Evolutionary conservation across 1,140 invertebrate species (phyloP).

Genomic region (Pseudomyrmex flavicornis): DNA sequence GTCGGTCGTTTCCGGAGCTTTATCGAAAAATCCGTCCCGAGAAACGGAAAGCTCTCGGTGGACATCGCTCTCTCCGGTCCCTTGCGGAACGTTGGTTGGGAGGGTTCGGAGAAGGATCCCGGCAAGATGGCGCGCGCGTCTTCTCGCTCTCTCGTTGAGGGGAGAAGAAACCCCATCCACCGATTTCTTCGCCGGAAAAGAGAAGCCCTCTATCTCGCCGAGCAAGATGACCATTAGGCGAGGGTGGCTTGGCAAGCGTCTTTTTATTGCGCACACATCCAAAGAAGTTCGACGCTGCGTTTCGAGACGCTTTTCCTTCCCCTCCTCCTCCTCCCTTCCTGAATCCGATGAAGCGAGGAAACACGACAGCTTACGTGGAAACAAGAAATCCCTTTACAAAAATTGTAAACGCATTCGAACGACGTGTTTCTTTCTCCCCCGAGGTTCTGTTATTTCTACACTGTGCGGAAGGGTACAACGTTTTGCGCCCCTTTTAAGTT

Average conservation of each 20-base stretch:
- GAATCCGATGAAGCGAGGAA: constrained; percentile 20
- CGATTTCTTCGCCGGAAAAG: constrained; percentile 49
- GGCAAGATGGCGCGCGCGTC: constrained; percentile 40
- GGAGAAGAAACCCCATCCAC: constrained; percentile 13
- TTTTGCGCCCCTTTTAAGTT: not conserved
- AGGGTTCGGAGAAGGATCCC: constrained; percentile 52
- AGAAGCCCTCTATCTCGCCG: constrained; percentile 54
- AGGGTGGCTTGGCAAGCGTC: constrained; percentile 56
- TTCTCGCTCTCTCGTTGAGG: not conserved
- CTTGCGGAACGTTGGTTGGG: constrained; percentile 34
- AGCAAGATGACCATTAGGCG: constrained; percentile 57
- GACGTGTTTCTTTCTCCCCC: not conserved
- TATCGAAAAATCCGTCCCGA: constrained; percentile 71
- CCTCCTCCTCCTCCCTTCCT: too few species aligned
- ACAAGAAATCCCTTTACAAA: constrained; percentile 24
- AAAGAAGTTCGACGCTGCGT: constrained; percentile 12
- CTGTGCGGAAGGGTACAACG: too few species aligned
- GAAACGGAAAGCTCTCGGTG: constrained; percentile 68
- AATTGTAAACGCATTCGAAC: constrained; percentile 26
- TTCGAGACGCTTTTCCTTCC: not conserved
- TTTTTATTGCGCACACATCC: constrained; percentile 48
- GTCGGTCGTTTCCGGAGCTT: constrained; percentile 68
- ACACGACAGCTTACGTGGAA: constrained; percentile 15
- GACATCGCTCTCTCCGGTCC: constrained; percentile 51
- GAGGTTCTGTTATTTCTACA: not conserved